Base-by-base conservation (phyloP, 2,113 vertebrate genomes). In the Cyanoliseus patagonus region DNA sequence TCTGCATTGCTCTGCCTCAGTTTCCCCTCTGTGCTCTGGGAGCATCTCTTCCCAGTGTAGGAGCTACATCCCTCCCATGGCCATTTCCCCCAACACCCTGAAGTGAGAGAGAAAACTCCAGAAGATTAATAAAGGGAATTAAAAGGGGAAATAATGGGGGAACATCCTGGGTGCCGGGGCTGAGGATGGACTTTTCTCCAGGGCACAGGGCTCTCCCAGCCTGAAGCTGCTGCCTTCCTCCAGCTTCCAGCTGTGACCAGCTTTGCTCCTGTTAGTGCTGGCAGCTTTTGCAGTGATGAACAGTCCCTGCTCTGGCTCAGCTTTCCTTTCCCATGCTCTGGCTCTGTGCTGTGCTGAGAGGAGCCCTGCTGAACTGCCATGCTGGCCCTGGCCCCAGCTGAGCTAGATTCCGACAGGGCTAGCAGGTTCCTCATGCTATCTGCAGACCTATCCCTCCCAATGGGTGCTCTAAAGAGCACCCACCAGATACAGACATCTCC, bases 111-210 rank as follows among this genome's bases (percentile, higher is more conserved):
- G 28, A 22, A 69, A 69, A n/a, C 19, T 35, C 44, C 17, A 22
- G n/a, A 44, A 59, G 52, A 42, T 14, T 27, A 57, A 52, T 13
- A 52, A 78, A 61, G 14, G 12, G 30, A n/a, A 37, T 16, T 47
- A 61, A 86, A 72, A 67, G 30, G 23, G 31, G 39, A 42, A 77
- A 61, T 53, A 66, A 30, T 4, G 37, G 0, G 13, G 33, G 68
- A 78, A 33, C 1, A 2, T 1, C 11, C 35, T 8, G 46, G 20
- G 33, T 17, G 19, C 18, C 1, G 0, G 64, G 44, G 35, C 33
- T 51, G 51, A 49, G 14, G 23, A 1, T 12, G 87, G 37, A 10
- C 6, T 30, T 63, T 70, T 63, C 69, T 17, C 12, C 17, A 5
- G 49, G 35, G 35, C 31, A 2, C 73, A 9, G 41, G 19, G n/a